phyloP scores from a whole-genome alignment of 2,113 vertebrate species.

The Poecile atricapillus region DNA sequence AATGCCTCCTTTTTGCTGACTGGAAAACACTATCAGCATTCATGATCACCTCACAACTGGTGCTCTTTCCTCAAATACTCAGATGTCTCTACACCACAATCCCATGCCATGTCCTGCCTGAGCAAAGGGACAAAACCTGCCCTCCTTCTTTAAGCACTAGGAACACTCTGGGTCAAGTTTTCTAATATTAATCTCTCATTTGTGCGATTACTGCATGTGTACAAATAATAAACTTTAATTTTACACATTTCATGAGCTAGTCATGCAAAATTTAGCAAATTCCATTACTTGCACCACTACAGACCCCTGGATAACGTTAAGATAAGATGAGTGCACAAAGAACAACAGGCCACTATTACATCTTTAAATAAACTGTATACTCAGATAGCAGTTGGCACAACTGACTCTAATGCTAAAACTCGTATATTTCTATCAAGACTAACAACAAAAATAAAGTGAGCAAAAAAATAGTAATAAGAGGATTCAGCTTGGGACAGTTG shows the following conservation, averaged over 20 bases:
- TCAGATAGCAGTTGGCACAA: not conserved
- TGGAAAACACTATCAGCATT: not conserved
- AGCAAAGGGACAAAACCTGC: not conserved
- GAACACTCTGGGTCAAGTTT: not conserved
- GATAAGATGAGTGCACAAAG: not conserved
- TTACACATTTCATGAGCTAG: not conserved
- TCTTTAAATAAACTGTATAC: not conserved
- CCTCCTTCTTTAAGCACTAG: not conserved
- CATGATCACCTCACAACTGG: not conserved
- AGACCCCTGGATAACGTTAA: not conserved
- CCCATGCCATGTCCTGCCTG: not conserved
- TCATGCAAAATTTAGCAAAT: not conserved
- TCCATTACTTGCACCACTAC: not conserved
- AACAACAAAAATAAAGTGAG: not conserved
- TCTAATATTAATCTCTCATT: not conserved
- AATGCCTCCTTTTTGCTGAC: not conserved
- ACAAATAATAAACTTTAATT: not conserved
- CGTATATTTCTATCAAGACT: not conserved
- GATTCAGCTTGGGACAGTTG: not conserved
- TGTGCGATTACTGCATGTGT: not conserved
- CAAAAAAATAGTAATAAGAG: not conserved
- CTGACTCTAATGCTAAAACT: not conserved
- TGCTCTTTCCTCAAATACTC: not conserved
- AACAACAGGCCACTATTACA: not conserved
- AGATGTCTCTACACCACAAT: not conserved